Conservation (phyloP, 2,113 vertebrate species). For the Hemiscyllium ocellatum region DNA sequence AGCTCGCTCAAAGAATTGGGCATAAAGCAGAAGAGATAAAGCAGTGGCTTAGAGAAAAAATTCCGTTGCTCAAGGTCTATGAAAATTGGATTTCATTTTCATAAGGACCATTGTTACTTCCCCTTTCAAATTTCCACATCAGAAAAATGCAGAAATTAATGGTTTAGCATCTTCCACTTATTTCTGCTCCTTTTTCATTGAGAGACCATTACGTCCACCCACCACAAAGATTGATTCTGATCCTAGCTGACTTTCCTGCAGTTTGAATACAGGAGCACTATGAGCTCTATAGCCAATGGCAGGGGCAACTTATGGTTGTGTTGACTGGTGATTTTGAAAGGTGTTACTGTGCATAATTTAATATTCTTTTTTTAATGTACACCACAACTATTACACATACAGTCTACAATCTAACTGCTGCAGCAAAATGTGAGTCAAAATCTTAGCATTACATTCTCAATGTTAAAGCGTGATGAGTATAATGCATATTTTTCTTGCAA, state of each 20-base stretch:
- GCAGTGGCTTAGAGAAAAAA: neutral
- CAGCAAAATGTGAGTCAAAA: neutral
- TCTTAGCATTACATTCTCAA: neutral
- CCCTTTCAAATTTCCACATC: neutral
- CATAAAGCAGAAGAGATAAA: neutral
- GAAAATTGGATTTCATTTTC: neutral
- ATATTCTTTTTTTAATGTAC: neutral
- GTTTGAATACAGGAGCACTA: neutral
- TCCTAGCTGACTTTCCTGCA: neutral
- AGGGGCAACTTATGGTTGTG: no score
- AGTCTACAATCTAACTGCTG: neutral
- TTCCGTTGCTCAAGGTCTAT: neutral
- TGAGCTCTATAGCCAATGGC: no score
- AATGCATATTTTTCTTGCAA: neutral
- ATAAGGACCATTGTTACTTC: neutral
- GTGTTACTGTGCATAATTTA: neutral
- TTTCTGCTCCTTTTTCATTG: neutral
- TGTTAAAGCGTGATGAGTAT: neutral
- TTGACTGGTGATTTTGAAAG: neutral
- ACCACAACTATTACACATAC: neutral
- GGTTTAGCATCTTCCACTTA: neutral
- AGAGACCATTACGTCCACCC: neutral
- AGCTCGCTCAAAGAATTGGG: neutral
- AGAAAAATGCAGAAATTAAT: neutral
- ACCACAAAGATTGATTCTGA: neutral